These are phyloP conservation scores for Chaetodon trifascialis DNA, from an alignment of 2,113 vertebrate genomes.

Conservation along the genomic window DNA sequence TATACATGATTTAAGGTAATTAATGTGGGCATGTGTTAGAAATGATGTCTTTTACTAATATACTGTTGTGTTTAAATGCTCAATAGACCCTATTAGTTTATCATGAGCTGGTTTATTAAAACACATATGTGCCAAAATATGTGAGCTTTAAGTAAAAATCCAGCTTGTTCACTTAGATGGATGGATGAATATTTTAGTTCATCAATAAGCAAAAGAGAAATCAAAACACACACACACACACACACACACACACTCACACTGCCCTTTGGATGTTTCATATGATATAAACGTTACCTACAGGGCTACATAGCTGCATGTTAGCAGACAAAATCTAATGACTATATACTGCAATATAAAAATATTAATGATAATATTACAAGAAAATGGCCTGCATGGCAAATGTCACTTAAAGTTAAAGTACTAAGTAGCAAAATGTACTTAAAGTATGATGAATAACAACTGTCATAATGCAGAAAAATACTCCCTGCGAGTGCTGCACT, in stretches of 20 bases:
- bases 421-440: not conserved
- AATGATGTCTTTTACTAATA: not conserved
- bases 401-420: not conserved
- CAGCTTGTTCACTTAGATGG: not conserved
- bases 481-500: not conserved
- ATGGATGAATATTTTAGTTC: not conserved
- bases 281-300: not conserved
- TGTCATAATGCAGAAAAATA: not conserved
- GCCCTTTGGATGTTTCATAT: not conserved
- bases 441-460: not conserved
- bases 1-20: conserved; percentile 4
- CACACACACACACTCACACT: not conserved
- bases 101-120: not conserved
- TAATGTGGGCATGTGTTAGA: not conserved
- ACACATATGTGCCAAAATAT: not conserved
- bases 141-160: not conserved
- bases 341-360: too few relatives aligned
- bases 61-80: too few relatives aligned
- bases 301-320: too few relatives aligned
- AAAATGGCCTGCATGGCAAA: not conserved
- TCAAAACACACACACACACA: not conserved
- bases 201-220: not conserved
- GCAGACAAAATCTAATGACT: too few relatives aligned
- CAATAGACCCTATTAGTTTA: not conserved
- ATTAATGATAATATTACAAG: too few relatives aligned